Conservation (phyloP, 2,888 invertebrate species). For the Drosophila fungiperda region DNA sequence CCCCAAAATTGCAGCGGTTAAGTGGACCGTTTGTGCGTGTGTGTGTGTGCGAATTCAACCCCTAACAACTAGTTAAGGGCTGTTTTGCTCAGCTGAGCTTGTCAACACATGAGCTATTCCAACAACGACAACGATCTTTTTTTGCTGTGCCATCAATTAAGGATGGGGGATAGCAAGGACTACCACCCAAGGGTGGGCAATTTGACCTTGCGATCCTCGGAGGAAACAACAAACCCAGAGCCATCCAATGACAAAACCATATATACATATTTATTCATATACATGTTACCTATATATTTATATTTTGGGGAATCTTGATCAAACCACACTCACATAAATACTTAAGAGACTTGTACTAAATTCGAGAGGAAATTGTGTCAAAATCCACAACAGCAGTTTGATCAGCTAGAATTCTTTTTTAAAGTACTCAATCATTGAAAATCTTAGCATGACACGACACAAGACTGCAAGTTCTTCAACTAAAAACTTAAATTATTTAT, state of each 20-base stretch:
- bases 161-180: conserved; percentile 2
- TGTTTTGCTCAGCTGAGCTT: conserved; percentile 19
- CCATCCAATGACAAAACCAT: background rate
- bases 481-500: background rate
- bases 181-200: background rate
- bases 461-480: background rate
- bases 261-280: background rate
- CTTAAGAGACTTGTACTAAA: background rate
- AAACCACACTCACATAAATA: background rate
- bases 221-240: background rate
- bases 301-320: background rate
- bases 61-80: conserved; percentile 56
- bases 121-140: conserved; percentile 20
- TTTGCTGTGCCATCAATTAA: background rate
- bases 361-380: background rate
- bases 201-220: background rate
- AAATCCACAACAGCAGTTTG: background rate
- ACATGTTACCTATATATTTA: background rate
- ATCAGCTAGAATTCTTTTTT: background rate
- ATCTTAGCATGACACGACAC: background rate
- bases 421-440: background rate
- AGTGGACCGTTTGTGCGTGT: conserved; percentile 1
- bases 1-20: conserved; percentile 53
- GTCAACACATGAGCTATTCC: conserved; percentile 22
- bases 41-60: conserved; percentile 46